Base-by-base conservation (phyloP, 1,140 invertebrate genomes). In the Brachionus manjavacas region DNA sequence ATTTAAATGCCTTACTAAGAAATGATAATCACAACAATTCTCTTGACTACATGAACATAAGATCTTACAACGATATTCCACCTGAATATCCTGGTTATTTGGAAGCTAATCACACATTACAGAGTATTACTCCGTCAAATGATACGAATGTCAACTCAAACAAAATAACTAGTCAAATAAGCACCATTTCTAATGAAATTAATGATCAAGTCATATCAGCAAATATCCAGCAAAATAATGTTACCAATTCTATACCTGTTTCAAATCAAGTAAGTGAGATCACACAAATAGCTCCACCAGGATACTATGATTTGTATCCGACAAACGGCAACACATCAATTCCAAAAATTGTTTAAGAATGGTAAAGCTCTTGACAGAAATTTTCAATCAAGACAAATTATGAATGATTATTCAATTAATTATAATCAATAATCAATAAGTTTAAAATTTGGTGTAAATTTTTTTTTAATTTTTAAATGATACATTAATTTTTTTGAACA, bases 241-340 rank as follows among this genome's bases (percentile, higher is more conserved):
- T 39, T 11, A 4, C 64, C 12, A 68, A 25, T 72, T 39, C 23
- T 12, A 16, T 72, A 6, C 4, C 31, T 7, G 68, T 39, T 72
- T 39, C 68, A 14, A 72, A 39, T 8, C 16, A 4, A 16, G n/a
- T 41, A 43, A 74, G 46, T 43, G 72, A 76, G 25, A n/a, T 8
- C 12, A 16, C 20, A 14, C 72, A 52, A 49, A 28, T 49, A 49
- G 7, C 41, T 20, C 72, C 72, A 25, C 72, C 72, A 49, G 31
- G 46, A 20, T 76, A 76, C n/a, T 49, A 49, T 49, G 72, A 76
- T 49, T 49, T 76, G 25, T 76, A 76, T 76, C 72, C 72, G 16
- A 76, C n/a, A 20, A 23, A 72, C 41, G 28, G n/a, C 16, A 41
- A 72, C 9, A 1, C 68, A 16, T 39, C 66, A 16, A 43, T 74